Conservation (phyloP, 2,113 vertebrate species). For the Loxodonta africana region DNA sequence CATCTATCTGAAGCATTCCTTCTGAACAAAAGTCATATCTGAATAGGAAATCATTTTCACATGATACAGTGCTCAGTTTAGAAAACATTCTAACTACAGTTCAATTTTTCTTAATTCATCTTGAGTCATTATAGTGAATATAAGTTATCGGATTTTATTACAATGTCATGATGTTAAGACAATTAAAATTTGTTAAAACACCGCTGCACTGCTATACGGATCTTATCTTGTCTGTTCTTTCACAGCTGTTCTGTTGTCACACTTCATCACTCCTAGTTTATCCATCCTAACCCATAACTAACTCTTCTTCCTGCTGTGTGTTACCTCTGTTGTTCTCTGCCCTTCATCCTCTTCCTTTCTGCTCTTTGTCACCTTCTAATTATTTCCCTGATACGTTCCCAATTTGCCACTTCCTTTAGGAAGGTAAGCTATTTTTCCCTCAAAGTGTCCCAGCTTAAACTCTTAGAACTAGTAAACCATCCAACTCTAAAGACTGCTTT, state of each 20-base stretch:
- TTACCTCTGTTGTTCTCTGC: background rate
- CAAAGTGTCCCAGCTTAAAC: background rate
- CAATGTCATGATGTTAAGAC: background rate
- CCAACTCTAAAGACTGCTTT: background rate
- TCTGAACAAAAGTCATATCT: background rate
- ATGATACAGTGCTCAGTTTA: background rate
- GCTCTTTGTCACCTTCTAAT: background rate
- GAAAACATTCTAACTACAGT: conserved; percentile 30
- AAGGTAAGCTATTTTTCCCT: conserved; percentile 10
- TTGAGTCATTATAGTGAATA: background rate
- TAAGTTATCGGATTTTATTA: background rate
- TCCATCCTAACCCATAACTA: background rate
- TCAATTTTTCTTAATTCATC: conserved; percentile 18
- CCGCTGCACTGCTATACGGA: background rate
- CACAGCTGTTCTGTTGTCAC: background rate
- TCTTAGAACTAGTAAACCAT: background rate
- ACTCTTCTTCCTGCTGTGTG: background rate
- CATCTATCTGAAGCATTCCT: background rate
- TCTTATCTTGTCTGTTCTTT: background rate
- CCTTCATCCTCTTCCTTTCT: background rate
- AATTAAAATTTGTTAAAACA: conserved; percentile 33
- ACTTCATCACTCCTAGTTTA: background rate
- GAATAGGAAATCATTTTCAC: conserved; percentile 24
- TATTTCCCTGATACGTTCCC: background rate
- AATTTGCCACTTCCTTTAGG: background rate